Percentiles rank a stretch among this genome's conserved stretches.
Evolutionary conservation across 2,888 invertebrate genomes (phyloP).

Genomic region (Papilio elwesi): DNA sequence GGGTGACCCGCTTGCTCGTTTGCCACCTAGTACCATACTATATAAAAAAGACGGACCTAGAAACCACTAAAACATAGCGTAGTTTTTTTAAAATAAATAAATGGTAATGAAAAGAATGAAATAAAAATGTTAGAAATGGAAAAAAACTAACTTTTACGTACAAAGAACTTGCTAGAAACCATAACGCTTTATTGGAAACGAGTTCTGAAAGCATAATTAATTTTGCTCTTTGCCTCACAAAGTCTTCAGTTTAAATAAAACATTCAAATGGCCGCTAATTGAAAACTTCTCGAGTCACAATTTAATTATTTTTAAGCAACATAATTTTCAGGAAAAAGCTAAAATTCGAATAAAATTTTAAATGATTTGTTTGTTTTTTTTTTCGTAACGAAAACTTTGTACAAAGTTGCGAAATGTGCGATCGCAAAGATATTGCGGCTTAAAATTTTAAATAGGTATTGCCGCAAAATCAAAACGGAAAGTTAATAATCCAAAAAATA

Average conservation of each 20-base stretch:
- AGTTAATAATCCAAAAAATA: too few relatives aligned
- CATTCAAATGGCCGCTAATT: slow-evolving; percentile 31
- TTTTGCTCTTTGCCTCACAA: slow-evolving; percentile 10
- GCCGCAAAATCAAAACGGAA: too few relatives aligned
- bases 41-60: too few relatives aligned
- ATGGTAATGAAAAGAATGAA: not conserved
- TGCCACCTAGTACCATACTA: too few relatives aligned
- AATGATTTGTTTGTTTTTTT: not conserved
- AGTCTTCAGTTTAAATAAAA: slow-evolving; percentile 32
- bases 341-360: slow-evolving; percentile 5
- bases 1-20: too few relatives aligned
- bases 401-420: not conserved
- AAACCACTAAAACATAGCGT: too few relatives aligned
- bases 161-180: slow-evolving; percentile 5
- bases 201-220: slow-evolving; percentile 30
- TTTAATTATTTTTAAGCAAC: slow-evolving; percentile 22
- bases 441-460: too few relatives aligned
- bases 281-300: slow-evolving; percentile 27
- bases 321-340: not conserved
- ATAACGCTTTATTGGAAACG: slow-evolving; percentile 26
- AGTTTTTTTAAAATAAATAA: not conserved
- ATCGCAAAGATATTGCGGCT: too few relatives aligned
- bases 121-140: slow-evolving; percentile 4
- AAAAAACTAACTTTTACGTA: slow-evolving; percentile 20
- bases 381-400: not conserved